Conservation (phyloP, 2,113 vertebrate genomes). For the Apaloderma vittatum region DNA sequence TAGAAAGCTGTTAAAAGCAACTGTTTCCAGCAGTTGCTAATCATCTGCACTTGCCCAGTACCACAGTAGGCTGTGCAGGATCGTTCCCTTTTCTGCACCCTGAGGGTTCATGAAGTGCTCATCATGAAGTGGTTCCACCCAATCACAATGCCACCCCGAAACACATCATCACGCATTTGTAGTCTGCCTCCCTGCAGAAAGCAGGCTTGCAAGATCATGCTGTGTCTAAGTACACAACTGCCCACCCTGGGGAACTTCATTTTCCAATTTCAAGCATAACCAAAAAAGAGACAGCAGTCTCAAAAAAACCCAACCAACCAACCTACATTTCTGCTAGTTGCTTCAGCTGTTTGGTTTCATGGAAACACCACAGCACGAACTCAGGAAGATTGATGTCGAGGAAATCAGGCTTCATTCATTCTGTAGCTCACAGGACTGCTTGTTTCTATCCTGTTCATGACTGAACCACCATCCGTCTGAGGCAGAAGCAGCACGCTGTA, state of each 20-base stretch:
- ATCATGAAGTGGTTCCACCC: not conserved
- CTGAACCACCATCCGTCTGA: accelerated
- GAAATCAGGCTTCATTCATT: not conserved
- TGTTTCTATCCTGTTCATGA: not conserved
- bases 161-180: accelerated
- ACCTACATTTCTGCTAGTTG: not conserved
- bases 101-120: too few relatives aligned
- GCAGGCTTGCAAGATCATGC: not conserved
- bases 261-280: not conserved
- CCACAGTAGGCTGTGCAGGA: not conserved
- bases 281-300: not conserved
- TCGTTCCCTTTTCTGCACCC: not conserved
- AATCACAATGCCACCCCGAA: not conserved
- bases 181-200: not conserved
- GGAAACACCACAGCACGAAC: not conserved
- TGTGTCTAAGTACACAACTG: not conserved
- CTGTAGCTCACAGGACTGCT: not conserved
- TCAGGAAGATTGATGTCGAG: not conserved
- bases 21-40: accelerated
- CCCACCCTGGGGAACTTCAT: not conserved
- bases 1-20: not conserved
- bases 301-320: not conserved
- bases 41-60: not conserved
- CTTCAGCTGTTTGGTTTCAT: not conserved
- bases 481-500: accelerated